Conservation (phyloP, 2,888 invertebrate genomes). For the Synergus laeviventris region DNA sequence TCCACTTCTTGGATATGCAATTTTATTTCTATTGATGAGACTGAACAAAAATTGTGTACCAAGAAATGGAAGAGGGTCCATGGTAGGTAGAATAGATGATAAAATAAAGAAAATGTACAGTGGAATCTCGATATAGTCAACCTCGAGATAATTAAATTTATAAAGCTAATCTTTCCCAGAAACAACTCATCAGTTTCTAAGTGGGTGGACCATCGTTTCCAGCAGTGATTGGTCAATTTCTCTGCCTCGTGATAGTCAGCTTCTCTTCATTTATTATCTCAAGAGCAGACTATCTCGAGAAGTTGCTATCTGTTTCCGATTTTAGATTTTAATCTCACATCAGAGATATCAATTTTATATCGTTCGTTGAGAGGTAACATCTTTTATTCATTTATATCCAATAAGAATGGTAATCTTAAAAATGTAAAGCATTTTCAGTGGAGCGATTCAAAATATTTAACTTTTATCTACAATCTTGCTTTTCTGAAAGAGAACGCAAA, state of each 20-base stretch:
- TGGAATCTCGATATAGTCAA: neutral
- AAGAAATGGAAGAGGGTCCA: neutral
- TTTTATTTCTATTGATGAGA: neutral
- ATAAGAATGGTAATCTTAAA: no score
- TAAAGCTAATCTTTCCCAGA: neutral
- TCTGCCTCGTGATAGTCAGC: neutral
- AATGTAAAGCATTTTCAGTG: no score
- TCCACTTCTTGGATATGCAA: neutral
- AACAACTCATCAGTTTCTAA: neutral
- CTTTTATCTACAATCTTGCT: neutral
- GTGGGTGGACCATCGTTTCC: neutral
- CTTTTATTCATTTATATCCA: no score
- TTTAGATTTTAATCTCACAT: neutral
- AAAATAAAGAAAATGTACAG: constrained; percentile 5
- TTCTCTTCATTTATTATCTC: neutral
- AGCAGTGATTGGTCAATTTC: neutral
- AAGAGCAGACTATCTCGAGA: constrained; percentile 2
- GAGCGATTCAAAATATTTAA: neutral
- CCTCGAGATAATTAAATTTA: neutral
- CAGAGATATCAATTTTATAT: constrained; percentile 10
- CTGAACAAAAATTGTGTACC: neutral
- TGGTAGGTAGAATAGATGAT: constrained; percentile 10
- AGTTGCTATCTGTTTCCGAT: neutral
- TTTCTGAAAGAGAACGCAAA: neutral
- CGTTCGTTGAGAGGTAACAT: no score